These are phyloP conservation scores for Aporophyla nigra DNA, from an alignment of 2,888 invertebrate genomes.

Conservation along the genomic window DNA sequence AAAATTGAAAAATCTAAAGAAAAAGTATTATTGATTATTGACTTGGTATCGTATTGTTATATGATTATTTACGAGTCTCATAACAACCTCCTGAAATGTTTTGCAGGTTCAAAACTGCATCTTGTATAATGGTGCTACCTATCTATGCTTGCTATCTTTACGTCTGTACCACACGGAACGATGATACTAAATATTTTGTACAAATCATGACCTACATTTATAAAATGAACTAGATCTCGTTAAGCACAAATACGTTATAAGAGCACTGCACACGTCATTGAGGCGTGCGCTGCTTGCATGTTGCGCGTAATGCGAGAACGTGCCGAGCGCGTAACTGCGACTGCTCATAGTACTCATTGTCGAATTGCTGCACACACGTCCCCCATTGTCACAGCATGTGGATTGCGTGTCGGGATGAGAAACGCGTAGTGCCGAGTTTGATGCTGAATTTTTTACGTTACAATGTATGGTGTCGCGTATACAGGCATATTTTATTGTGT, in stretches of 20 bases:
- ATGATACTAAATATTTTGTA: neutral
- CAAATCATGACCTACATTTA: neutral
- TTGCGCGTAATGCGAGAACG: conserved; percentile 35
- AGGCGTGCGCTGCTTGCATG: conserved; percentile 32
- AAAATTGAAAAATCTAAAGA: too few species aligned
- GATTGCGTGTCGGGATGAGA: conserved; percentile 23
- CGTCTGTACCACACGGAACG: too few species aligned
- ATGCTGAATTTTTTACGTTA: conserved; percentile 12
- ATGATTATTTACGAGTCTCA: too few species aligned
- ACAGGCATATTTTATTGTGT: neutral
- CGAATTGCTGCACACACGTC: conserved; percentile 35
- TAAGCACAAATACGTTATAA: conserved; percentile 10
- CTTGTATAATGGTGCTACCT: too few species aligned
- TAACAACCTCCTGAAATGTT: too few species aligned
- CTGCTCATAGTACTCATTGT: conserved; percentile 26
- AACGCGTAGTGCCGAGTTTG: neutral
- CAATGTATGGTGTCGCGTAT: neutral
- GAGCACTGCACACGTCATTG: conserved; percentile 37
- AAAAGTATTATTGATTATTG: too few species aligned
- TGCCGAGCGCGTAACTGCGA: conserved; percentile 15
- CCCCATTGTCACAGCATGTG: conserved; percentile 28
- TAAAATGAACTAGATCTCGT: conserved; percentile 4
- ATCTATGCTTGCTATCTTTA: too few species aligned
- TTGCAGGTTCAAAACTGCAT: too few species aligned
- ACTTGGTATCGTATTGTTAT: too few species aligned